phyloP scores from a whole-genome alignment of 2,113 vertebrate genomes.

The Dromas ardeola region DNA sequence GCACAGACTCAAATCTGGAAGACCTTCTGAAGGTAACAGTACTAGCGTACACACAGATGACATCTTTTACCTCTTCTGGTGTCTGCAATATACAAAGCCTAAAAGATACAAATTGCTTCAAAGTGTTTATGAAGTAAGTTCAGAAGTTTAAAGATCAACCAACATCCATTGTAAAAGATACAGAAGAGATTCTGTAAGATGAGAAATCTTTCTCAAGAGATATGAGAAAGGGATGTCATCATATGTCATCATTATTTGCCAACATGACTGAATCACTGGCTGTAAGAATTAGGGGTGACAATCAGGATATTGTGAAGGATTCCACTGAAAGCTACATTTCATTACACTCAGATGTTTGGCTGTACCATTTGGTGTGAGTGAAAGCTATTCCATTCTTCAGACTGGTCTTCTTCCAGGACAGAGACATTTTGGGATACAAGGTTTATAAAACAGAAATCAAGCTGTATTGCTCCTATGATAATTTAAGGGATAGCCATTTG shows the following conservation, averaged over 20 bases:
- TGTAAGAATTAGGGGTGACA: neutral
- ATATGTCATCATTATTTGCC: neutral
- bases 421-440: neutral
- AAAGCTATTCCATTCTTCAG: neutral
- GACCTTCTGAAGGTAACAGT: neutral
- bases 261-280: neutral
- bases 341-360: neutral
- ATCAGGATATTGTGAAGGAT: neutral
- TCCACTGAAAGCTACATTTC: neutral
- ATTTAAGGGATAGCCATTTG: neutral
- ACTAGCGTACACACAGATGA: neutral
- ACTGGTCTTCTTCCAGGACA: neutral
- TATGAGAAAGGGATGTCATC: neutral
- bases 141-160: neutral
- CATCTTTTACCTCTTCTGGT: neutral
- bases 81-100: neutral
- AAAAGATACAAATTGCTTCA: neutral
- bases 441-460: neutral
- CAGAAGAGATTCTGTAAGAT: neutral
- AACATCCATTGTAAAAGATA: neutral
- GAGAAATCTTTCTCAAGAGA: neutral
- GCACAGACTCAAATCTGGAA: conserved; percentile 1
- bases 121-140: neutral
- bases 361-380: neutral
- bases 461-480: neutral